Evolutionary conservation across 2,797 vertebrate species (phyloP), one percentile per base, ranked within the genome.

Genomic region (Presbytis comata): DNA sequence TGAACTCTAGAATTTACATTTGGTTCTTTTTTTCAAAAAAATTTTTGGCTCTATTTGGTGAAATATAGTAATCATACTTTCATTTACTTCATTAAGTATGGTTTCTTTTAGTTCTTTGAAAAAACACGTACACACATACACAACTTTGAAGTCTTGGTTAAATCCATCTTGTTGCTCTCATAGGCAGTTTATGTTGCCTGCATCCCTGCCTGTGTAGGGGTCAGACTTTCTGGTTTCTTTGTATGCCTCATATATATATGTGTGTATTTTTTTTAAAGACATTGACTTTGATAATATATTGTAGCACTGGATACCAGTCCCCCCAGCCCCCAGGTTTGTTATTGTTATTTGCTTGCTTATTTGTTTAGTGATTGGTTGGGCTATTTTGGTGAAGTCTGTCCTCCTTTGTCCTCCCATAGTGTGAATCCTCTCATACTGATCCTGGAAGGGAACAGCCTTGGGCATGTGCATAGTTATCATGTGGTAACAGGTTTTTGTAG

Each of bases 81-180:
- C 48, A 46, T 41, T 90, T 83, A 67, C 72, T 94, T 89, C 28
- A 48, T 61, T 57, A 79, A 67, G 19, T 28, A 81, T 24, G 22
- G 26, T 67, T 96, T 86, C 13, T 41, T 82, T 94, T 76, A 50
- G 14, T 81, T 81, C 16, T 61, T 50, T 90, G 72, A 61, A 82
- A 67, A 85, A 10, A 50, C 21, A 17, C 7, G 3, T 9, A 46
- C 44, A 48, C 53, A 48, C 33, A 74, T 5, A 36, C 21, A 72
- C 36, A 70, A 53, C n/a, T 82, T 72, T 59, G 8, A 48, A 78
- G 6, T 88, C 30, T 95, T 87, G 50, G n/a, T 24, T 93, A 93
- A 53, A 76, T 70, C 17, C 48, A 83, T 41, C 53, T 64, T 16
- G 1, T 84, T 81, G 87, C 12, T 91, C 41, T 79, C 50, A 95